These are phyloP conservation scores for Nanorana parkeri DNA, from an alignment of 2,113 vertebrate genomes.

Conservation along the genomic window DNA sequence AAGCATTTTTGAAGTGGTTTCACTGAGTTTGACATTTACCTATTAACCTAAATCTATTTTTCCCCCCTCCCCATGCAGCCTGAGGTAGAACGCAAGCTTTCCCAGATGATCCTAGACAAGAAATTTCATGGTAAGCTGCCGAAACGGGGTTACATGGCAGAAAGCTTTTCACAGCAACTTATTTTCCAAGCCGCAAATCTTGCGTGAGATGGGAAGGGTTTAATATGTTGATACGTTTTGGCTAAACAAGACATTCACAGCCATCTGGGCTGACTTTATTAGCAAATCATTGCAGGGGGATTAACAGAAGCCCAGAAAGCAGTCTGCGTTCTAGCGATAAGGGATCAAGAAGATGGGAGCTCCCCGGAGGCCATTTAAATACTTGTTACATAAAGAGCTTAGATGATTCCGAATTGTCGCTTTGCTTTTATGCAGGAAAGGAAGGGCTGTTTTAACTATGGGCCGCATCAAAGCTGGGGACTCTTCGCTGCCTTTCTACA, in stretches of 20 bases:
- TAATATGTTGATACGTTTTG: slow-evolving; percentile 13
- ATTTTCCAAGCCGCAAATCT: neutral
- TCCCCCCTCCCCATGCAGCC: slow-evolving; percentile 74
- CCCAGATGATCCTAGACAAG: slow-evolving; percentile 99
- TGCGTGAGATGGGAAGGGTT: neutral
- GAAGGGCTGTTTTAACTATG: neutral
- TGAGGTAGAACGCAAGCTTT: slow-evolving; percentile 97
- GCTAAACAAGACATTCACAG: slow-evolving; percentile 30
- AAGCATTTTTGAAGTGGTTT: neutral
- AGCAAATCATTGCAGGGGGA: slow-evolving; percentile 22
- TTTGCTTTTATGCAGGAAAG: neutral
- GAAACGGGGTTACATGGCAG: neutral
- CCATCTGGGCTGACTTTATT: slow-evolving; percentile 29
- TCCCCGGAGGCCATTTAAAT: slow-evolving; percentile 18
- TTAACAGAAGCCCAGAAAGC: slow-evolving; percentile 10
- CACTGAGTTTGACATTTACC: too few relatives aligned
- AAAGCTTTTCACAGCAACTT: slow-evolving; percentile 4
- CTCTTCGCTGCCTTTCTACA: too few relatives aligned
- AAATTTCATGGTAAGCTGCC: slow-evolving; percentile 92
- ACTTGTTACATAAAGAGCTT: slow-evolving; percentile 42
- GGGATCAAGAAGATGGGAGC: slow-evolving; percentile 12
- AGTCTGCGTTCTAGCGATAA: slow-evolving; percentile 41
- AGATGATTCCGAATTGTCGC: neutral
- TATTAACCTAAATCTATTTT: neutral
- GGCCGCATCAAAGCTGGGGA: neutral